Evolutionary conservation across 2,113 vertebrate genomes (phyloP), one percentile per base, ranked within the genome.

Genomic region (Xiphias gladius): DNA sequence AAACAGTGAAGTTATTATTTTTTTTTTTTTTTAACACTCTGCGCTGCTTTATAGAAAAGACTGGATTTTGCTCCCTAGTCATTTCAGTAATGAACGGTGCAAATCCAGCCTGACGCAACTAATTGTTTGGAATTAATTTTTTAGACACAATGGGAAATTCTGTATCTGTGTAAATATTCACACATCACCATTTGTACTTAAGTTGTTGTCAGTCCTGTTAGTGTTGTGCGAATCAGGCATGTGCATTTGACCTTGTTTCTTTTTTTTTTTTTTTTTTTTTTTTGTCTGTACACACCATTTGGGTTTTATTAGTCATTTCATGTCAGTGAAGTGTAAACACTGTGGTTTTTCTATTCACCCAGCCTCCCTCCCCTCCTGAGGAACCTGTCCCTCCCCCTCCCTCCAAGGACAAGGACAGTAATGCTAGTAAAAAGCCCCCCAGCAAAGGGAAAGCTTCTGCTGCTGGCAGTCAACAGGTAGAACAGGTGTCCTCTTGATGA

Each of bases 391-490:
- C 88, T 80, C 69, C 87, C 79, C 73, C 81, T 80, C 64, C 92
- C 89, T 79, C 94, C 96, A 78, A 94, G 96, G 95, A 94, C 86
- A 93, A 95, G 94, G 95, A 96, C 84, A 95, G 82, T 95, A 97
- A 95, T 86, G 90, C 84, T 94, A 92, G 79, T 91, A 96, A 95
- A 90, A 96, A 94, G 92, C 71, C 93, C 58, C 92, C 93, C 39
- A 14, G 52, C 92, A 96, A 96, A 94, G 94, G 89, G 84, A 96
- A 95, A 79, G 83, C 90, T n/a, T n/a, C n/a, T 91, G 86, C 88
- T 83, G 84, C 91, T 91, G 59, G 92, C 89, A 93, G 94, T 86
- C 91, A 96, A 90, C 93, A 96, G 94, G 96, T 97, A 97, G 89
- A 78, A 63, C 67, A 54, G 75, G 52, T 58, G 82, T 86, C 79